These are phyloP conservation scores for Rhyacichthys aspro DNA, from an alignment of 2,797 vertebrate genomes.

Conservation along the genomic window DNA sequence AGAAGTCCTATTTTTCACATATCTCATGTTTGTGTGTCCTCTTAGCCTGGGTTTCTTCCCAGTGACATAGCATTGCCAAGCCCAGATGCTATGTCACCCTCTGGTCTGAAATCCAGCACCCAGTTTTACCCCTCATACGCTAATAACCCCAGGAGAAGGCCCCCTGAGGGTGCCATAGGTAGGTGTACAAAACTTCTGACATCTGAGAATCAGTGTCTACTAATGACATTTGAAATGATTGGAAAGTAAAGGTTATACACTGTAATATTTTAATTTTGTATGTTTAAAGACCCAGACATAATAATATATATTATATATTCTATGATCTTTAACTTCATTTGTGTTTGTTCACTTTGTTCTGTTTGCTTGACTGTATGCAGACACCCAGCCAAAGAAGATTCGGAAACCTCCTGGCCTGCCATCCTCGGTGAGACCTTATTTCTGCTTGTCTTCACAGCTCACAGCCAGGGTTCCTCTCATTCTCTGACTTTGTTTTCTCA, in stretches of 20 bases:
- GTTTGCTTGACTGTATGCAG: constrained; percentile 67
- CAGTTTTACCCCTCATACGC: constrained; percentile 92
- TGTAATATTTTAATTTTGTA: too few relatives aligned
- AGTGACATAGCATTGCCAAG: constrained; percentile 90
- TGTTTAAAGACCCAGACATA: too few relatives aligned
- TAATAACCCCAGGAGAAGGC: constrained; percentile 91
- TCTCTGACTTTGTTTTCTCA: constrained; percentile 9
- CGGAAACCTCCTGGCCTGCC: constrained; percentile 98
- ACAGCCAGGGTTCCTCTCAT: constrained; percentile 43
- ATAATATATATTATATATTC: neutral
- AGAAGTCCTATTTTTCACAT: constrained; percentile 25
- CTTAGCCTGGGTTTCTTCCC: constrained; percentile 90
- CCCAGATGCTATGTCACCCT: constrained; percentile 92
- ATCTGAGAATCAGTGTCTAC: neutral
- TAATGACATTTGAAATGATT: neutral
- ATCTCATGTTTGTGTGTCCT: constrained; percentile 25
- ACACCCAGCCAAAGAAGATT: constrained; percentile 96
- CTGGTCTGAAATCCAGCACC: constrained; percentile 87
- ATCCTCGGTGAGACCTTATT: constrained; percentile 90
- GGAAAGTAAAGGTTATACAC: neutral
- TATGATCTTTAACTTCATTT: constrained; percentile 31
- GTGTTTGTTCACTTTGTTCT: constrained; percentile 37
- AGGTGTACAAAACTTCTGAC: constrained; percentile 6
- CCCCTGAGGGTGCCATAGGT: constrained; percentile 91
- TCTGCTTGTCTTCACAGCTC: constrained; percentile 63